Percentiles rank a stretch among this genome's conserved stretches.
Evolutionary conservation across 2,797 vertebrate species (phyloP).

Genomic region (Rhinoraja longicauda): DNA sequence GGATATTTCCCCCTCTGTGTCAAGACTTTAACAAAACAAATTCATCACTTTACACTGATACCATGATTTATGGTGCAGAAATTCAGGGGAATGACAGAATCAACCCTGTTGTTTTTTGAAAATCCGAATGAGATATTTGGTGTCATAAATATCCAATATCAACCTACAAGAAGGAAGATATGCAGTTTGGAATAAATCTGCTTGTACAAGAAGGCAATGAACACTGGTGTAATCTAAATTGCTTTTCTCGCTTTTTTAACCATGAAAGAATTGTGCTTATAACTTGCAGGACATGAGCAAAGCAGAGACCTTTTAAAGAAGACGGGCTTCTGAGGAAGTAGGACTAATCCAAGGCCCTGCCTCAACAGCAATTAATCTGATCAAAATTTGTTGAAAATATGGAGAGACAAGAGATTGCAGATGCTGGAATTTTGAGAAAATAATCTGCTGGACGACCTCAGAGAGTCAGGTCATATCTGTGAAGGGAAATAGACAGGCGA

Average conservation of each 20-base stretch:
- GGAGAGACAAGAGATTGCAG: too few relatives aligned
- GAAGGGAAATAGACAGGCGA: too few relatives aligned
- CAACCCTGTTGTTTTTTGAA: background rate
- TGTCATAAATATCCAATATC: conserved; percentile 8
- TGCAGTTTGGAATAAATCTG: conserved; percentile 21
- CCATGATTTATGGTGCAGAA: background rate
- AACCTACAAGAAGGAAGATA: background rate
- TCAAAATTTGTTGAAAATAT: background rate
- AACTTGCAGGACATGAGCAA: background rate
- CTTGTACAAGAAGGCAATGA: conserved; percentile 13
- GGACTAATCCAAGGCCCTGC: background rate
- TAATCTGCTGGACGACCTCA: too few relatives aligned
- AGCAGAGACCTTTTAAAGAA: background rate
- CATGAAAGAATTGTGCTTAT: background rate
- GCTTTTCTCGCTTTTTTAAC: background rate
- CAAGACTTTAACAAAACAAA: conserved; percentile 33
- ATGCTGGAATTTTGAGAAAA: too few relatives aligned
- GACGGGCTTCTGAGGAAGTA: background rate
- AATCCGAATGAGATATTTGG: conserved; percentile 15
- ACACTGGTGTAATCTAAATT: conserved; percentile 22
- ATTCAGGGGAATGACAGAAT: conserved; percentile 16
- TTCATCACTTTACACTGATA: conserved; percentile 30
- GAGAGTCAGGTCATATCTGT: too few relatives aligned
- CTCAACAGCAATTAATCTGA: background rate
- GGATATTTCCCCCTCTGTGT: background rate